Evolutionary conservation across 2,888 invertebrate genomes (phyloP).

Genomic region (Hypercompe scribonia): DNA sequence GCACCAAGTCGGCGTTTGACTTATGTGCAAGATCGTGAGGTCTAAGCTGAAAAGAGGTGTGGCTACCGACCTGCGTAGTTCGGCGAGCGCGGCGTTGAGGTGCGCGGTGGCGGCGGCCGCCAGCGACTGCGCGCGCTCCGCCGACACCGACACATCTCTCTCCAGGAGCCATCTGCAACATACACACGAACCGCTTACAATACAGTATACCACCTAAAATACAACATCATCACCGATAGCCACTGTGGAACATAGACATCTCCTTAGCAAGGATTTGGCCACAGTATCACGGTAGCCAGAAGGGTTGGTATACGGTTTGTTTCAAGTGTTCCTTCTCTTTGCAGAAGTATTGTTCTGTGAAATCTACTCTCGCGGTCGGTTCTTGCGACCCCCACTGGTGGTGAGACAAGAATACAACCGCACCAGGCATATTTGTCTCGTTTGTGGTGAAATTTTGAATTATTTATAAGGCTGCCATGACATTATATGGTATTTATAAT

Average conservation of each 20-base stretch:
- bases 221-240: too few species aligned
- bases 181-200: background rate
- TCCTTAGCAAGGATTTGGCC: too few species aligned
- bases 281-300: too few species aligned
- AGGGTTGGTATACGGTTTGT: too few species aligned
- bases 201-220: background rate
- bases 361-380: too few species aligned
- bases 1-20: background rate
- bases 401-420: background rate
- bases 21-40: background rate
- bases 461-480: too few species aligned
- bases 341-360: too few species aligned
- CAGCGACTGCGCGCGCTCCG: conserved; percentile 96
- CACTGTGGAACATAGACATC: too few species aligned
- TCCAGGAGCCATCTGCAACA: conserved; percentile 90
- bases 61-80: conserved; percentile 89
- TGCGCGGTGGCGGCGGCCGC: conserved; percentile 95
- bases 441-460: background rate
- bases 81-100: conserved; percentile 92
- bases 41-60: background rate
- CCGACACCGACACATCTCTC: conserved; percentile 94
- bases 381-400: too few species aligned
- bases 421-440: background rate
- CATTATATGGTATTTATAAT: too few species aligned
- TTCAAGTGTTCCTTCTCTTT: too few species aligned